These are phyloP conservation scores for Octodon degus DNA, from an alignment of 2,113 vertebrate species.

Conservation along the genomic window DNA sequence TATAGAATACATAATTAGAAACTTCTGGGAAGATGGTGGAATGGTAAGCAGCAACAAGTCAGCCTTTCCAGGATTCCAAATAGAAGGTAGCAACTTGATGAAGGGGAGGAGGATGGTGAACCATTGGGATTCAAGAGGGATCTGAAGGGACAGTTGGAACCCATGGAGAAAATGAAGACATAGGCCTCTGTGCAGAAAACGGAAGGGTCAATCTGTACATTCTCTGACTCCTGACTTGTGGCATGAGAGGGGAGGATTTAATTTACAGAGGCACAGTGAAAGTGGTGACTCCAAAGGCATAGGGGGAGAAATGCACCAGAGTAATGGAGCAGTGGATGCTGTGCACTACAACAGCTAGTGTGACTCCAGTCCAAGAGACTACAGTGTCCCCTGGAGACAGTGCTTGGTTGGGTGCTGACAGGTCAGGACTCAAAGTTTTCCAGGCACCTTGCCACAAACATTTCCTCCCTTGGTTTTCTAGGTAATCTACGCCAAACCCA, in stretches of 20 bases:
- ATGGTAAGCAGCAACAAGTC: background rate
- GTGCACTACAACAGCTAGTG: background rate
- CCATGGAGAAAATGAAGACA: background rate
- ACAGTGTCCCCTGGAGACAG: background rate
- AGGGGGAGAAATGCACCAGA: too few species aligned
- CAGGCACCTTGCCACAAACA: too few species aligned
- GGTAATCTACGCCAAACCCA: too few species aligned
- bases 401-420: too few species aligned
- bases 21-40: background rate
- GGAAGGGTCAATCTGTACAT: background rate
- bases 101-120: background rate
- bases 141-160: too few species aligned
- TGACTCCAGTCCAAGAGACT: background rate
- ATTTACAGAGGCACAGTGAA: too few species aligned
- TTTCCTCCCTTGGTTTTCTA: too few species aligned
- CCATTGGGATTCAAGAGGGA: background rate
- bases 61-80: background rate
- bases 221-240: background rate
- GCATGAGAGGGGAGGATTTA: too few species aligned
- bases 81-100: background rate
- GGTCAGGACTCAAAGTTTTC: too few species aligned
- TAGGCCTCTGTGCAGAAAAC: background rate
- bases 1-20: background rate
- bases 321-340: background rate
- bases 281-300: too few species aligned